Evolutionary conservation across 1,140 invertebrate genomes (phyloP).

Genomic region (Euschistus heros): DNA sequence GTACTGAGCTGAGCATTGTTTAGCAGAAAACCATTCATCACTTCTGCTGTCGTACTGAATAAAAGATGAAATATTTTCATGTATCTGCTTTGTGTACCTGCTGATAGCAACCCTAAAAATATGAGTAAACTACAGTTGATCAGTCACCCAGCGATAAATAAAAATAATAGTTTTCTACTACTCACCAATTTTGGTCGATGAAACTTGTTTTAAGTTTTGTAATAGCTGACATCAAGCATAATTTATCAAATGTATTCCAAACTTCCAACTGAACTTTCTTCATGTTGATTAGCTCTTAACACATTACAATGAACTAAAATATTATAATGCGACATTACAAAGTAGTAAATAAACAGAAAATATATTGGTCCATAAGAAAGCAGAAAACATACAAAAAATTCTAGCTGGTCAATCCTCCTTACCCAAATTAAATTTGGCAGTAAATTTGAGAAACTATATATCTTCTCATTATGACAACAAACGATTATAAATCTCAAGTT

Average conservation of each 20-base stretch:
- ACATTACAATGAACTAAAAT: no score
- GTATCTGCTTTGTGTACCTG: neutral
- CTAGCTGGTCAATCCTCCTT: no score
- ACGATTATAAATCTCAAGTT: no score
- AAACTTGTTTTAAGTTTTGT: neutral
- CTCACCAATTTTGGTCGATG: neutral
- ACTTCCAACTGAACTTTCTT: neutral
- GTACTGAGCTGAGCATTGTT: constrained; percentile 84
- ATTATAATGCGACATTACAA: no score
- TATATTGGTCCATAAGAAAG: no score
- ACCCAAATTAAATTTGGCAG: no score
- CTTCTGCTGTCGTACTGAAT: constrained; percentile 59
- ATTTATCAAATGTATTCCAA: neutral
- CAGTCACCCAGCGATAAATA: neutral
- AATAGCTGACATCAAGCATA: neutral
- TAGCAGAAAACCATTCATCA: constrained; percentile 82
- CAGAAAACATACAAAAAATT: no score
- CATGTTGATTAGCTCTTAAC: no score
- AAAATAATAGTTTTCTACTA: neutral
- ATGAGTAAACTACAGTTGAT: neutral
- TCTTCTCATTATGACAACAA: no score
- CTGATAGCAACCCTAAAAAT: neutral
- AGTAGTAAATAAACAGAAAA: no score
- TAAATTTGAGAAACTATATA: no score
- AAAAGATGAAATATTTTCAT: constrained; percentile 35